Conservation (phyloP, 2,797 vertebrate species). For the Ciconia nigra region DNA sequence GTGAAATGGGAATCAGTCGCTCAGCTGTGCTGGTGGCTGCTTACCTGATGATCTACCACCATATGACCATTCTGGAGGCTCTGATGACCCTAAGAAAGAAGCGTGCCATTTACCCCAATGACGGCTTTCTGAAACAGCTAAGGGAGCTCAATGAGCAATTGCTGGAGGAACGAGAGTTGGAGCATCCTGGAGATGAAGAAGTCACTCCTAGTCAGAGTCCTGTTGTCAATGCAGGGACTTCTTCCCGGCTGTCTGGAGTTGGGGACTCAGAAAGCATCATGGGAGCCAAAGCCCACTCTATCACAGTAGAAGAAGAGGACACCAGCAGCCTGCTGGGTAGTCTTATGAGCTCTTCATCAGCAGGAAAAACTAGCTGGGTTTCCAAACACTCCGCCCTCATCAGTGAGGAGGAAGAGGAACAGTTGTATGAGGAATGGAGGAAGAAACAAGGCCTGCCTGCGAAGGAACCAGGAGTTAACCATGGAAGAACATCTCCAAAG, state of each 20-base stretch:
- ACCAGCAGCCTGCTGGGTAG: conserved; percentile 82
- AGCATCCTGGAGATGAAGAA: conserved; percentile 67
- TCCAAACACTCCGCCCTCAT: conserved; percentile 72
- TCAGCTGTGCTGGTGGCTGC: conserved; percentile 89
- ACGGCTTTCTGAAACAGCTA: conserved; percentile 94
- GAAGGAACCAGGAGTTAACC: conserved; percentile 13
- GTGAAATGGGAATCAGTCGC: conserved; percentile 96
- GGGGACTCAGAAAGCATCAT: conserved; percentile 66
- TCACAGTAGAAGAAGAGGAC: conserved; percentile 91
- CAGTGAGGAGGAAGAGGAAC: conserved; percentile 77
- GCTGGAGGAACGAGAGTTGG: conserved; percentile 86
- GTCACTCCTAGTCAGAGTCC: conserved; percentile 84
- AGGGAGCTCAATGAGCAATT: conserved; percentile 89
- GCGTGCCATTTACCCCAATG: conserved; percentile 90
- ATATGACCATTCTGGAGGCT: conserved; percentile 90
- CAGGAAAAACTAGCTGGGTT: conserved; percentile 50
- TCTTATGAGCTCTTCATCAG: conserved; percentile 69
- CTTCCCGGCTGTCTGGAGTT: conserved; percentile 69
- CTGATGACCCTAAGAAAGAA: conserved; percentile 87
- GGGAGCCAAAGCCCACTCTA: conserved; percentile 82
- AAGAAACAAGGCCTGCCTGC: conserved; percentile 60
- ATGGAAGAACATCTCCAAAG: background rate
- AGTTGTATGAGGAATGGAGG: conserved; percentile 72
- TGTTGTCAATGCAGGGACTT: conserved; percentile 69
- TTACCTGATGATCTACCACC: conserved; percentile 98